Evolutionary conservation across 2,797 vertebrate genomes (phyloP), one percentile per base, ranked within the genome.

Genomic region (Acanthopagrus latus): DNA sequence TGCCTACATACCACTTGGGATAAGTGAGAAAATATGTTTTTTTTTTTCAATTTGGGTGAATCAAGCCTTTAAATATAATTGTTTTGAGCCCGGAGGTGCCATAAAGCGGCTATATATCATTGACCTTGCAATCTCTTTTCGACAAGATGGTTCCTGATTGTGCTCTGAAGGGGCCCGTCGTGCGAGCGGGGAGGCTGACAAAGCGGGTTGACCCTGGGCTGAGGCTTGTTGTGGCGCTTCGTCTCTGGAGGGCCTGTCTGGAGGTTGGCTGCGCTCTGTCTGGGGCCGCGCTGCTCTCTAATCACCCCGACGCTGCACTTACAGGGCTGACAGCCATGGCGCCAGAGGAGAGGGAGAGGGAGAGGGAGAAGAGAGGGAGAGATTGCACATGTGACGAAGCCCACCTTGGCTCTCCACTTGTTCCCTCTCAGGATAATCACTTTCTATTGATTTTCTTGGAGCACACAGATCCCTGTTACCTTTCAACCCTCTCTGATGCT

Each of bases 291-390:
- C 80, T 85, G 88, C 90, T 89, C 91, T 92, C 91, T 93, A 93
- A 94, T 94, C 93, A 92, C 86, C 87, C 86, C 90, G 88, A 91
- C 89, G 85, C 78, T 80, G 85, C 89, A 88, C 89, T 94, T 87
- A 92, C 88, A 85, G 80, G 83, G 68, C 91, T 92, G 92, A 93
- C 93, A 94, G 91, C 91, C 77, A 84, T 80, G 90, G 81, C 88
- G 81, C 89, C 87, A 87, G 80, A 44, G 82, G 5, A 71, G 69
- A 27, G 71, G 44, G 81, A 70, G 51, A 54, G 69, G 59, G 82
- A 71, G 69, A 27, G 71, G 44, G 81, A 70, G 51, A 54, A 64
- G 59, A 27, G 70, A 65, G 76, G 64, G 87, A 74, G 68, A 86
- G 86, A 74, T 73, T 38, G 84, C 70, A 86, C 88, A 91, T 68